phyloP scores from a whole-genome alignment of 1,140 invertebrate genomes.

The Tetranychus cinnabarinus region DNA sequence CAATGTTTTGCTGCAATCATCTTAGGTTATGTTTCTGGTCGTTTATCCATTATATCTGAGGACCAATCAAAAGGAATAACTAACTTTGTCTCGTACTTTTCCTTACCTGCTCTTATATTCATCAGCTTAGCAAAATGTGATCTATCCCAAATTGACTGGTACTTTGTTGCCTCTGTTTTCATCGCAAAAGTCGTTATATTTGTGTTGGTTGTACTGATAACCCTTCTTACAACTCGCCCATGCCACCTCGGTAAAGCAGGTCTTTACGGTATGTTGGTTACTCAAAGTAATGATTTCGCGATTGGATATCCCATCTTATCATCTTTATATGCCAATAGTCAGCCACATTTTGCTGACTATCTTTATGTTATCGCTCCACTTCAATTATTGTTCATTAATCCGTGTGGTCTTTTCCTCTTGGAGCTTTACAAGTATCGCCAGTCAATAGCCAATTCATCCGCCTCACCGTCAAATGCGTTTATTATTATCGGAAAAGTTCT shows the following conservation, averaged over 20 bases:
- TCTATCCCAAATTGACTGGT: constrained; percentile 57
- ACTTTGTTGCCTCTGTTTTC: constrained; percentile 57
- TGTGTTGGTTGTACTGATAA: constrained; percentile 48
- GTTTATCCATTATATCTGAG: constrained; percentile 54
- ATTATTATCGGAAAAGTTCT: constrained; percentile 13
- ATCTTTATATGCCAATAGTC: constrained; percentile 32
- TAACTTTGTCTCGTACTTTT: constrained; percentile 77
- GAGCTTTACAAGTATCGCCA: constrained; percentile 49
- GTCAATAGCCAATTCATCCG: constrained; percentile 1
- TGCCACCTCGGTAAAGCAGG: constrained; percentile 58
- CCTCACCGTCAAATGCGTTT: neutral
- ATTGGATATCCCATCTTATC: constrained; percentile 56
- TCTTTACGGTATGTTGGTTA: constrained; percentile 78
- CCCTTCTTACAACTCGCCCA: constrained; percentile 48
- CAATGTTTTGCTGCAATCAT: constrained; percentile 22
- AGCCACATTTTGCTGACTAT: constrained; percentile 72
- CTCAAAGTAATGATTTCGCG: constrained; percentile 94
- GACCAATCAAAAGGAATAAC: constrained; percentile 70
- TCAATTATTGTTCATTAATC: constrained; percentile 73
- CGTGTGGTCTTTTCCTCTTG: constrained; percentile 67
- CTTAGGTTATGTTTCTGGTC: constrained; percentile 62
- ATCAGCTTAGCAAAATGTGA: constrained; percentile 61
- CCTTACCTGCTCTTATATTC: constrained; percentile 74
- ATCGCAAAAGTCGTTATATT: constrained; percentile 68
- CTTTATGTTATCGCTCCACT: constrained; percentile 81